Base-by-base conservation (phyloP, 2,888 invertebrate species). In the Miltochrista miniata region DNA sequence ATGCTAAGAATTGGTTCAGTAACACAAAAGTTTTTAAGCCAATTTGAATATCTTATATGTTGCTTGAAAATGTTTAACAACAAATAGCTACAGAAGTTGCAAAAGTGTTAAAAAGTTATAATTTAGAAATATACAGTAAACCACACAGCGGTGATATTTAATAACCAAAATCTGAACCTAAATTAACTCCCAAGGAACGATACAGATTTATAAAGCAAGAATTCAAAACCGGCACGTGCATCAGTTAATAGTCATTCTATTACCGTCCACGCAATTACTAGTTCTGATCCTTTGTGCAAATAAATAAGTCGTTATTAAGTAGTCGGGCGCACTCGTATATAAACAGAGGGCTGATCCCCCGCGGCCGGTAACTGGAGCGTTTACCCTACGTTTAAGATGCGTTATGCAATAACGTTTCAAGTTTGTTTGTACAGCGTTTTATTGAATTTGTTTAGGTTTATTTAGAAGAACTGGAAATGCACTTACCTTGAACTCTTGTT, bases 251-350 rank as follows among this genome's bases (percentile, higher is more conserved):
- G 82, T 81, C 73, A 78, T 80, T 80, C 73, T 81, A 85, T 83
- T 79, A 81, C 76, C 70, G 64, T 65, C 66, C 73, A 70, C 76
- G 78, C 84, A 83, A 83, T 83, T 81, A 81, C 76, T 68, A 64
- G 67, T 70, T 64, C 59, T 66, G 74, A 83, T 78, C 82, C 78
- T 73, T 80, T 78, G 79, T 77, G 71, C 74, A 81, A 84, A 84
- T 83, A 84, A 82, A 84, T 82, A 84, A 82, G 79, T 81, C 83
- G 77, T 81, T 82, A 84, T 84, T 84, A 83, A 84, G 83, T 79
- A 80, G 73, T 72, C 64, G 70, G 61, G 71, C 65, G 64, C 72
- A 67, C 66, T 61, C 60, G 64, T 59, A 74, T 38, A 38, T 72
- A 76, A 81, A 83, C 72, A 82, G 76, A 81, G 83, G 83, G 83